phyloP scores from a whole-genome alignment of 1,140 invertebrate species.

The Drosophila ananassae region DNA sequence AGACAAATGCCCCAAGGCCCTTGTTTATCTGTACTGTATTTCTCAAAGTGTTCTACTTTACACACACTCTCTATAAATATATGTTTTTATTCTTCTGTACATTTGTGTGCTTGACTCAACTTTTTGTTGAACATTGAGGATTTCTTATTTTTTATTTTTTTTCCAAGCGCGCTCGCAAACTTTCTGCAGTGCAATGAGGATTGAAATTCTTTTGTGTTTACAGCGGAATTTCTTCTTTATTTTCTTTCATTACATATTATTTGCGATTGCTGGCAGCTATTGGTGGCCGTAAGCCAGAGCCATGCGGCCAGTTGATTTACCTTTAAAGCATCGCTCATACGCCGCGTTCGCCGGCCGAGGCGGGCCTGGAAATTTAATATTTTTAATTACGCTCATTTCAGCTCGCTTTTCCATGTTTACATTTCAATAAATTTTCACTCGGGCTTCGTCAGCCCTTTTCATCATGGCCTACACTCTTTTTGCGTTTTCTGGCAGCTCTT shows the following conservation, averaged over 20 bases:
- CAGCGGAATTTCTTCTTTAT: conserved; percentile 64
- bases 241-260: conserved; percentile 35
- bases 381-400: conserved; percentile 74
- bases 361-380: conserved; percentile 46
- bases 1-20: background rate
- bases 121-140: conserved; percentile 16
- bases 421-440: conserved; percentile 74
- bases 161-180: conserved; percentile 37
- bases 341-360: conserved; percentile 21
- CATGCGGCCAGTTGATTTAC: conserved; percentile 40
- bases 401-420: conserved; percentile 68
- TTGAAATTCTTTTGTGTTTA: conserved; percentile 81
- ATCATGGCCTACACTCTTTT: conserved; percentile 35
- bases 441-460: conserved; percentile 39
- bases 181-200: conserved; percentile 71
- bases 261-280: conserved; percentile 47
- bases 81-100: conserved; percentile 21
- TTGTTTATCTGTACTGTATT: conserved; percentile 1
- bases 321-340: conserved; percentile 56
- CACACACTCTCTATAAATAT: conserved; percentile 1
- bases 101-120: conserved; percentile 40
- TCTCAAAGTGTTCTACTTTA: conserved; percentile 8
- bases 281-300: conserved; percentile 23
- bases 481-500: background rate
- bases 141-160: conserved; percentile 9